These are phyloP conservation scores for Sebastes fasciatus DNA, from an alignment of 2,113 vertebrate species.

Conservation along the genomic window DNA sequence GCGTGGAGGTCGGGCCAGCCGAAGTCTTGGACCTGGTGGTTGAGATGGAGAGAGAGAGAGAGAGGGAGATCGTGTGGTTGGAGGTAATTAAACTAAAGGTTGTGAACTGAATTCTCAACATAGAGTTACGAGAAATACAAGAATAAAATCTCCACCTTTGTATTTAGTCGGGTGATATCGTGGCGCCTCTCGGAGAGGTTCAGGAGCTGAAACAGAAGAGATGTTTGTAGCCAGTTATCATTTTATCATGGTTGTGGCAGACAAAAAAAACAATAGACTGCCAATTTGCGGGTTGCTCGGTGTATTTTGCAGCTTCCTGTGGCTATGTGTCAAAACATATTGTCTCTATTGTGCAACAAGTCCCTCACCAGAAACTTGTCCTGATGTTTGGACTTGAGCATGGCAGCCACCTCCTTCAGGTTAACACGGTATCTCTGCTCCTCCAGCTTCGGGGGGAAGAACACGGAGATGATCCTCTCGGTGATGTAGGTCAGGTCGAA, in stretches of 20 bases:
- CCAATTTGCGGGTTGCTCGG: conserved; percentile 31
- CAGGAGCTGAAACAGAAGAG: conserved; percentile 85
- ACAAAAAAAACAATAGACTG: conserved; percentile 18
- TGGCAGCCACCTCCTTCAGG: conserved; percentile 91
- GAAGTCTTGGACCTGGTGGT: conserved; percentile 90
- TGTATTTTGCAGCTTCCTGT: conserved; percentile 19
- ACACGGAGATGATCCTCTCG: conserved; percentile 92
- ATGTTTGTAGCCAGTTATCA: conserved; percentile 4
- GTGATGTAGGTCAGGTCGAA: conserved; percentile 95
- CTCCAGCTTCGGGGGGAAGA: conserved; percentile 90
- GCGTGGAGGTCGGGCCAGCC: conserved; percentile 94
- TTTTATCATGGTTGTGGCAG: conserved; percentile 33
- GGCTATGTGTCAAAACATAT: conserved; percentile 22
- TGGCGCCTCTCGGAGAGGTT: conserved; percentile 92
- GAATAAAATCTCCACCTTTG: conserved; percentile 83
- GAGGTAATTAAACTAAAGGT: neutral
- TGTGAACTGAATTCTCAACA: neutral
- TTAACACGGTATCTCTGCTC: conserved; percentile 91
- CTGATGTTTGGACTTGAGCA: conserved; percentile 93
- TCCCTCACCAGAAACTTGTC: conserved; percentile 92
- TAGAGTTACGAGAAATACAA: neutral
- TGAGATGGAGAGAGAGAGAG: neutral
- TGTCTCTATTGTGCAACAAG: conserved; percentile 34
- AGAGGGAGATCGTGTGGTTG: neutral
- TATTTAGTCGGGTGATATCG: conserved; percentile 88